Percentiles rank a stretch among this genome's conserved stretches.
These are phyloP conservation scores for Turritopsis rubra DNA, from an alignment of 30 jellyfish, hydroid and myxozoan species.

Conservation along the genomic window DNA sequence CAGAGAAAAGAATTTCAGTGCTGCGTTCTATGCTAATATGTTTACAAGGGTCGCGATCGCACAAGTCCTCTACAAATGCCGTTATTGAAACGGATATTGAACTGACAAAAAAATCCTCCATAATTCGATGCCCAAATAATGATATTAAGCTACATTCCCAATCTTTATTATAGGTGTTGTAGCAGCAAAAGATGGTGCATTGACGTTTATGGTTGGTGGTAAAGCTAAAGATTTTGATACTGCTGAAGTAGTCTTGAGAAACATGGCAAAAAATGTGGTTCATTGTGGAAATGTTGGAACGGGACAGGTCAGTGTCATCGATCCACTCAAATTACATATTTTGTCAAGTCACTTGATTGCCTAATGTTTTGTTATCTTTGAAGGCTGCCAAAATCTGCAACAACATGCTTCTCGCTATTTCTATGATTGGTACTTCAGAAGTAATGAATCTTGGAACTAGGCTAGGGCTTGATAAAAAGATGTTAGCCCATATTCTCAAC, in stretches of 20 bases:
- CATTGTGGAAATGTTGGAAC: slow-evolving; percentile 98
- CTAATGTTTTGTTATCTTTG: no score
- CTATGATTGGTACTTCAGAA: slow-evolving; percentile 98
- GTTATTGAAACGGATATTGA: no score
- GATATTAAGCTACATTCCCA: no score
- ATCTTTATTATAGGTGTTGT: slow-evolving; percentile 97
- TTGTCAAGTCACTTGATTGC: no score
- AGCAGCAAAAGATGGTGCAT: slow-evolving; percentile 94
- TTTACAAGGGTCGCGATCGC: no score
- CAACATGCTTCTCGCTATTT: slow-evolving; percentile 89
- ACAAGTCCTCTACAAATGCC: no score
- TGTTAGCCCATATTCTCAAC: slow-evolving; percentile 85
- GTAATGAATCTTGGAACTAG: slow-evolving; percentile 97
- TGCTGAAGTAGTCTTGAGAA: slow-evolving; percentile 54
- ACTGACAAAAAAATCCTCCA: no score
- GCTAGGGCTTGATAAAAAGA: slow-evolving; percentile 90
- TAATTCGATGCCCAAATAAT: no score
- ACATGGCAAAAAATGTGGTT: slow-evolving; percentile 92
- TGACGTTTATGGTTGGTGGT: slow-evolving; percentile 99
- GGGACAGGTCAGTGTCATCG: slow-evolving; percentile 69
- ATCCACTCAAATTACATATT: no score
- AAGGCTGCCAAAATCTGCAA: slow-evolving; percentile 99
- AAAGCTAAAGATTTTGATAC: slow-evolving; percentile 42
- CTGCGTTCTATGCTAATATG: no score
- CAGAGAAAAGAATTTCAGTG: no score